A percentile compares a stretch with the other conserved stretches of the same genome.
Conservation (phyloP, 2,113 vertebrate genomes). For the Neolamprologus ventralis region DNA sequence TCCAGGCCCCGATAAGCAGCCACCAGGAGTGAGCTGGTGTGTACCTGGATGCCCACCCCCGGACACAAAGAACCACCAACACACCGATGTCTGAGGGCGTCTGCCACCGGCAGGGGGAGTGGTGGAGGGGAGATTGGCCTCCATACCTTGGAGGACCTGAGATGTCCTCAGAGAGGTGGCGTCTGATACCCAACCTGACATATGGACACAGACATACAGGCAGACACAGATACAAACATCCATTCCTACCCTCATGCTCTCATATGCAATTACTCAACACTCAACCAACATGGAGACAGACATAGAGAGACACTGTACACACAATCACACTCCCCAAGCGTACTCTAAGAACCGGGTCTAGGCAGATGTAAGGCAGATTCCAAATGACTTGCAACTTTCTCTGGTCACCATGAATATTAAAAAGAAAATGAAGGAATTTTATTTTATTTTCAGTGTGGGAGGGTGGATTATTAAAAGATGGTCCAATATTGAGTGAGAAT, state of each 20-base stretch:
- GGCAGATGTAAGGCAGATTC: not conserved
- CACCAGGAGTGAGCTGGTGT: too few species aligned
- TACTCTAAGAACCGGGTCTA: not conserved
- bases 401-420: constrained; percentile 31
- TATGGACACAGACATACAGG: not conserved
- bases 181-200: not conserved
- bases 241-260: not conserved
- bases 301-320: rapidly evolving
- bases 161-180: not conserved
- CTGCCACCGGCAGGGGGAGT: too few species aligned
- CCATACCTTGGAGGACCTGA: not conserved
- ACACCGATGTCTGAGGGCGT: too few species aligned
- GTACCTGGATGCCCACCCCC: too few species aligned
- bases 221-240: not conserved
- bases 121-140: too few species aligned
- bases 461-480: not conserved
- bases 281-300: not conserved
- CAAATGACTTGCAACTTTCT: not conserved
- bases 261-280: not conserved
- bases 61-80: too few species aligned
- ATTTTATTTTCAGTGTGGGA: not conserved
- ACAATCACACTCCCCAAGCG: not conserved
- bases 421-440: not conserved
- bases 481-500: not conserved
- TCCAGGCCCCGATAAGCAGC: too few species aligned